phyloP scores from a whole-genome alignment of 2,113 vertebrate genomes.

The Anoplopoma fimbria region DNA sequence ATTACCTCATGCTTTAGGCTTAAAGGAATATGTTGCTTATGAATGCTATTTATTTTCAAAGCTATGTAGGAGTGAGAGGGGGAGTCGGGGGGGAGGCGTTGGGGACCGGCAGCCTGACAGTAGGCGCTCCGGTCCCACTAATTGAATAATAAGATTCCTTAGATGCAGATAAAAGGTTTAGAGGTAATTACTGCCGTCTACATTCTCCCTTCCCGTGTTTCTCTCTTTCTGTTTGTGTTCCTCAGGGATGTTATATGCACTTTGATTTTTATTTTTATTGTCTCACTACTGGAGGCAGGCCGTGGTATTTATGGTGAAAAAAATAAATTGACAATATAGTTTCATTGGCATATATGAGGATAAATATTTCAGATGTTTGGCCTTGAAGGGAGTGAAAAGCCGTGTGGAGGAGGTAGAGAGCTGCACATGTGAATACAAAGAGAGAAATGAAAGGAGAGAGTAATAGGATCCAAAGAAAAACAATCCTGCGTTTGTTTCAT shows the following conservation, averaged over 20 bases:
- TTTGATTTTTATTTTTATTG: slow-evolving; percentile 55
- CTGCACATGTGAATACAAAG: slow-evolving; percentile 39
- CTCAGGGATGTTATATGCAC: slow-evolving; percentile 51
- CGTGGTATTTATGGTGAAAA: slow-evolving; percentile 11
- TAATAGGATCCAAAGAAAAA: too few species aligned
- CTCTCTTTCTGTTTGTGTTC: slow-evolving; percentile 32
- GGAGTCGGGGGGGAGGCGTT: slow-evolving; percentile 14
- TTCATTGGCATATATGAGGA: background rate
- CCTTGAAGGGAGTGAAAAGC: too few species aligned
- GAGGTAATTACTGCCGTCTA: slow-evolving; percentile 74
- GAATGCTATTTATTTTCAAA: slow-evolving; percentile 43
- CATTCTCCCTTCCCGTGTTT: slow-evolving; percentile 17
- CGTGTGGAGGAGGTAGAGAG: too few species aligned
- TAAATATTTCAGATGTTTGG: slow-evolving; percentile 27
- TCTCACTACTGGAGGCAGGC: slow-evolving; percentile 6
- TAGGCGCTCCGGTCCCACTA: slow-evolving; percentile 56
- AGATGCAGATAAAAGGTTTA: slow-evolving; percentile 80
- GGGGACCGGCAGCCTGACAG: slow-evolving; percentile 49
- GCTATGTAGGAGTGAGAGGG: background rate
- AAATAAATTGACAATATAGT: slow-evolving; percentile 2
- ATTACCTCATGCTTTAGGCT: slow-evolving; percentile 25
- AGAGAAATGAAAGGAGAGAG: too few species aligned
- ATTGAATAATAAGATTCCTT: slow-evolving; percentile 79
- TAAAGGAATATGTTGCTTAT: slow-evolving; percentile 22
- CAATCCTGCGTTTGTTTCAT: too few species aligned